Evolutionary conservation across 2,113 vertebrate genomes (phyloP), one percentile per base, ranked within the genome.

Genomic region (Forbesichthys agassizii): DNA sequence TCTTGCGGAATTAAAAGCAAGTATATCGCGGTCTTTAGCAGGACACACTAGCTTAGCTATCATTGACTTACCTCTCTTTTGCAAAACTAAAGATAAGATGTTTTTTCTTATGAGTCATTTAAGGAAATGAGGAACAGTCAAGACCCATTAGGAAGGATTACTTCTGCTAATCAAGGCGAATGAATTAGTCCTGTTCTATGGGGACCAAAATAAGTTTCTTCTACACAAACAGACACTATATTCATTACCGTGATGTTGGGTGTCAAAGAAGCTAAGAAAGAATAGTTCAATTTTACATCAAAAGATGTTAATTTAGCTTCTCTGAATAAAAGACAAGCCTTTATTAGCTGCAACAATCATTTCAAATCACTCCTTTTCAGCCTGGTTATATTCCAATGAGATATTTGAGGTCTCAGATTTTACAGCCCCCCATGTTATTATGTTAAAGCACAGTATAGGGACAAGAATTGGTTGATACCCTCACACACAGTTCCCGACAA

Each of bases 21-120:
- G 27, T 27, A 27, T 27, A 27, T 27, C 27, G 27, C 27, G 27
- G 27, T 1, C 27, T 27, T 27, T 27, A 27, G 27, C 27, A 27
- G 27, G 27, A 27, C 27, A 2, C 27, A 27, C 27, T 42, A 42
- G 36, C 36, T 42, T 42, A 7, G 36, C 36, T 3, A 69, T 66
- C 68, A 73, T 69, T 27, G 27, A 27, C 27, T 27, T 64, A 68
- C 81, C 74, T 84, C 82, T 79, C 84, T 86, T 75, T 87, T 87
- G 85, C 81, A 64, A 6, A 4, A 57, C n/a, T 46, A 80, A 27
- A 67, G 89, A 90, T 90, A 89, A 92, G 88, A 88, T 87, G 69
- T 4, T 61, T 86, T 87, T 75, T 80, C 55, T 66, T 61, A 42
- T 48, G 61, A 69, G 77, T 49, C 56, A 80, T 77, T 62, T 74